These are phyloP conservation scores for Mionectes macconnelli DNA, from an alignment of 2,113 vertebrate species.

Conservation along the genomic window DNA sequence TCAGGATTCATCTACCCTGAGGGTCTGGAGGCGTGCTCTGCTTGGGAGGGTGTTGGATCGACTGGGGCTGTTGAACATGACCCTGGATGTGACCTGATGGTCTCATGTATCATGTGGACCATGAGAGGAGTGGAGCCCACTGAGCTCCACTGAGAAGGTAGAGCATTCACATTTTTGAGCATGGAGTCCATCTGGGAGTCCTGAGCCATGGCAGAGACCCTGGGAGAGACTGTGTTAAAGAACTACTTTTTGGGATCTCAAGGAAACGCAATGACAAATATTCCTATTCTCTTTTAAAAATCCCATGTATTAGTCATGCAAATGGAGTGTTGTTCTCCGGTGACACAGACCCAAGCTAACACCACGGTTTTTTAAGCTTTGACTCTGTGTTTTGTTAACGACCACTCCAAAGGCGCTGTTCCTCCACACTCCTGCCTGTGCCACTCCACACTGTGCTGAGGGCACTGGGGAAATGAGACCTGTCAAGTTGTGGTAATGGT, in stretches of 20 bases:
- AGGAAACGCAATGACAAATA: not conserved
- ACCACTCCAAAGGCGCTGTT: not conserved
- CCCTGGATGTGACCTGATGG: not conserved
- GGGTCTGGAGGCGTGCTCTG: not conserved
- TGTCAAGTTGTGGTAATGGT: not conserved
- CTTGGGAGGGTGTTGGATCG: not conserved
- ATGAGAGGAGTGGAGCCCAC: not conserved
- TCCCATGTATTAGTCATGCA: not conserved
- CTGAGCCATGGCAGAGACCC: not conserved
- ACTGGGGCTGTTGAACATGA: fast-evolving
- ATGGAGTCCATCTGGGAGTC: not conserved
- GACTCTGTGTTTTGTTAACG: not conserved
- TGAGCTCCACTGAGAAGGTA: not conserved
- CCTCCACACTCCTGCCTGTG: not conserved
- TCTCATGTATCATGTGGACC: not conserved
- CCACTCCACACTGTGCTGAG: not conserved
- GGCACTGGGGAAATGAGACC: not conserved
- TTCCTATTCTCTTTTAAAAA: not conserved
- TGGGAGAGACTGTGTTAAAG: not conserved
- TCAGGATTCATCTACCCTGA: not conserved
- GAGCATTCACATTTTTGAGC: not conserved
- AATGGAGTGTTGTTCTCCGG: not conserved
- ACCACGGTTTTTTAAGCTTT: not conserved
- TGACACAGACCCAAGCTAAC: not conserved
- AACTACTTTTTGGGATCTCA: not conserved